phyloP scores from a whole-genome alignment of 2,797 vertebrate genomes.

The Serranus cabrilla region DNA sequence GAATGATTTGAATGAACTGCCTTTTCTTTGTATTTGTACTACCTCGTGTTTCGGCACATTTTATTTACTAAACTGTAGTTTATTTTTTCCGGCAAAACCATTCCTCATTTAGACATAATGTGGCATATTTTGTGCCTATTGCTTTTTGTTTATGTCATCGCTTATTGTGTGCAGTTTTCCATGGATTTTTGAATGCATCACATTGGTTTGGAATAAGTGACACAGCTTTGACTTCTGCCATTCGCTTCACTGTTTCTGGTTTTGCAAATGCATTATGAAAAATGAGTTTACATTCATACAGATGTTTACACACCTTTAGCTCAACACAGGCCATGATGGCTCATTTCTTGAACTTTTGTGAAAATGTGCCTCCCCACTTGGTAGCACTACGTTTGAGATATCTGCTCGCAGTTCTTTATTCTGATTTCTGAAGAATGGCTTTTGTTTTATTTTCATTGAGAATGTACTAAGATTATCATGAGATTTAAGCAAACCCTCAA shows the following conservation, averaged over 20 bases:
- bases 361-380: background rate
- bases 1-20: background rate
- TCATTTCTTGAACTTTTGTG: slow-evolving; percentile 9
- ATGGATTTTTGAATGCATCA: slow-evolving; percentile 5
- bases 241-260: background rate
- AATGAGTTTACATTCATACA: slow-evolving; percentile 27
- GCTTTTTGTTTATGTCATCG: background rate
- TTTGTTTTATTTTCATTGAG: slow-evolving; percentile 2
- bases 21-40: slow-evolving; percentile 42
- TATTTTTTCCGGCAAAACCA: slow-evolving; percentile 19
- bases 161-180: background rate
- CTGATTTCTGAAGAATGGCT: slow-evolving; percentile 3
- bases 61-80: slow-evolving; percentile 38
- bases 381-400: background rate
- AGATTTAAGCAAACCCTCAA: slow-evolving; percentile 3
- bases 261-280: slow-evolving; percentile 14
- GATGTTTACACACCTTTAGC: slow-evolving; percentile 34
- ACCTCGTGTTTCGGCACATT: slow-evolving; percentile 62
- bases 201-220: background rate
- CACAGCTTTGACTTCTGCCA: background rate
- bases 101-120: slow-evolving; percentile 36
- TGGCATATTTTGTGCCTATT: background rate
- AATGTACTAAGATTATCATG: slow-evolving; percentile 7
- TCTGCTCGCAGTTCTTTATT: background rate
- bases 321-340: slow-evolving; percentile 5